Evolutionary conservation across 2,888 invertebrate species (phyloP).

Genomic region (Ophraella communa): DNA sequence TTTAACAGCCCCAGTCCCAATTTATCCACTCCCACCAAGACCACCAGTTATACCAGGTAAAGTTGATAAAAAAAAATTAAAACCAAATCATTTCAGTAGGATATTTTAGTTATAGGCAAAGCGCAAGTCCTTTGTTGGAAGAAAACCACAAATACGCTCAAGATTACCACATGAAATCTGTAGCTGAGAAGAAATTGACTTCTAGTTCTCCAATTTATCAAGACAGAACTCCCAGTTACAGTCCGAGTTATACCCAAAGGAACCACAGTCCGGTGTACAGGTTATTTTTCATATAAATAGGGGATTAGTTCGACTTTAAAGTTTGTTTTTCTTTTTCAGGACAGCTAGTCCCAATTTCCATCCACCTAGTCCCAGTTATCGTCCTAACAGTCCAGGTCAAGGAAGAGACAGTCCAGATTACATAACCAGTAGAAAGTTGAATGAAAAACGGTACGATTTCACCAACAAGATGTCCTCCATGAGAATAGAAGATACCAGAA

Average conservation of each 20-base stretch:
- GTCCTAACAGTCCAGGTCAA: slow-evolving; percentile 28
- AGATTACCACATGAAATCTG: slow-evolving; percentile 53
- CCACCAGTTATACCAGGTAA: slow-evolving; percentile 36
- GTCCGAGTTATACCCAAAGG: slow-evolving; percentile 53
- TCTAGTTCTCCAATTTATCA: slow-evolving; percentile 53
- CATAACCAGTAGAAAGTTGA: slow-evolving; percentile 53
- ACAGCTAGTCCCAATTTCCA: slow-evolving; percentile 52
- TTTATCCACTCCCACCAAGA: slow-evolving; percentile 40
- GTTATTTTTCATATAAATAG: slow-evolving; percentile 6
- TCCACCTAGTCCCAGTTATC: slow-evolving; percentile 50
- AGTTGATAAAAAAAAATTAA: too few relatives aligned
- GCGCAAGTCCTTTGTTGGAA: slow-evolving; percentile 49
- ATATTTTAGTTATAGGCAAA: slow-evolving; percentile 49
- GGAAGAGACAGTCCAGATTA: slow-evolving; percentile 57
- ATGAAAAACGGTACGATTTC: slow-evolving; percentile 52
- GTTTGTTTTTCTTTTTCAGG: slow-evolving; percentile 26
- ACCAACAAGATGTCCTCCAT: slow-evolving; percentile 55
- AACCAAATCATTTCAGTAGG: too few relatives aligned
- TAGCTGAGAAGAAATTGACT: slow-evolving; percentile 50
- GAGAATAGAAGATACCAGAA: slow-evolving; percentile 51
- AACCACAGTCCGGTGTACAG: slow-evolving; percentile 53
- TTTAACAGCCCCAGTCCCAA: slow-evolving; percentile 52
- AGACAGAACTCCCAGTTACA: slow-evolving; percentile 47
- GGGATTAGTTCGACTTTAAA: too few relatives aligned
- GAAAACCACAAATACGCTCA: slow-evolving; percentile 53